These are phyloP conservation scores for Myrmecophaga tridactyla DNA, from an alignment of 2,113 vertebrate species.

Conservation along the genomic window DNA sequence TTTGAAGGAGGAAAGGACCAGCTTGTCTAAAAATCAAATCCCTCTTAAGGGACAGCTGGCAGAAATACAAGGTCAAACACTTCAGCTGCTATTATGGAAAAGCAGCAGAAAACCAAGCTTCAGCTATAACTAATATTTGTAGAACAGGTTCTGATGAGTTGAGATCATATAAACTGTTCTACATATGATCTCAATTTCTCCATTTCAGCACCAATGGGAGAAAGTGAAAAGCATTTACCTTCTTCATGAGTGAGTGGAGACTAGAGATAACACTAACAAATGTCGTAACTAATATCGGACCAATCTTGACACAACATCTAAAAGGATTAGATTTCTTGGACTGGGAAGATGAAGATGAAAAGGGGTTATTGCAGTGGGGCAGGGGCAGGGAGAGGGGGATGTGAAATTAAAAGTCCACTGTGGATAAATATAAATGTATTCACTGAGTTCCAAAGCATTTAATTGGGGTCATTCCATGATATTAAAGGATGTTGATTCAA, in stretches of 20 bases:
- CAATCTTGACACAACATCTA: conserved; percentile 11
- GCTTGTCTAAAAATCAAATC: conserved; percentile 55
- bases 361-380: background rate
- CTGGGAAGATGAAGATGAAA: conserved; percentile 55
- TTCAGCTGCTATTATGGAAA: conserved; percentile 43
- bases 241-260: conserved; percentile 47
- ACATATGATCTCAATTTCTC: conserved; percentile 54
- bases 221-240: conserved; percentile 35
- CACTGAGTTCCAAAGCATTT: conserved; percentile 20
- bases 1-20: conserved; percentile 44
- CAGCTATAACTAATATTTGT: conserved; percentile 41
- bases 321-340: conserved; percentile 56
- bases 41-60: conserved; percentile 50
- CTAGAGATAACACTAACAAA: conserved; percentile 48
- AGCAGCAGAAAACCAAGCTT: conserved; percentile 43
- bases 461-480: background rate
- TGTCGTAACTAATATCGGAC: conserved; percentile 63
- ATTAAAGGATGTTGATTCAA: conserved; percentile 28
- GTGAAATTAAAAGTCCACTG: conserved; percentile 23
- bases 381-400: background rate
- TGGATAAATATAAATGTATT: conserved; percentile 31
- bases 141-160: conserved; percentile 52
- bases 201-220: conserved; percentile 31
- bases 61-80: conserved; percentile 56
- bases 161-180: no score